A percentile compares a stretch with the other conserved stretches of the same genome.
Evolutionary conservation across 2,113 vertebrate genomes (phyloP).

Genomic region (Chiloscyllium plagiosum): DNA sequence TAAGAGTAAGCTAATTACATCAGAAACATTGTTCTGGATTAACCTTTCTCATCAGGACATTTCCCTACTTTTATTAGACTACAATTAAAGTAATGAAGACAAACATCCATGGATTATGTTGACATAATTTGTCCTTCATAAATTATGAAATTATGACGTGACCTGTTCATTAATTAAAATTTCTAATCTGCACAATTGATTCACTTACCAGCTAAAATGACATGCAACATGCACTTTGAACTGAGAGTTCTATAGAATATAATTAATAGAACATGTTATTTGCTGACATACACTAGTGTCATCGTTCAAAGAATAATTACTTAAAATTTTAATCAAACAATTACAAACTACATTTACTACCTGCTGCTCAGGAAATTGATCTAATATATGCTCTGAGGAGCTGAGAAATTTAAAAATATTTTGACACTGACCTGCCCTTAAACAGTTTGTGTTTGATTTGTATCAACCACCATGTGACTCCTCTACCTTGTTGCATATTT

Average conservation of each 20-base stretch:
- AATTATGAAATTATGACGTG: background rate
- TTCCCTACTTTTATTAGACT: background rate
- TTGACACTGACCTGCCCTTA: too few species aligned
- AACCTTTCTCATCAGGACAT: background rate
- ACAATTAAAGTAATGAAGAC: background rate
- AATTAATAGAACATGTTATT: background rate
- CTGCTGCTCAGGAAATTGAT: background rate
- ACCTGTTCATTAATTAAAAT: background rate
- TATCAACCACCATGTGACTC: background rate
- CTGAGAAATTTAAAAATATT: background rate
- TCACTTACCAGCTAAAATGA: background rate
- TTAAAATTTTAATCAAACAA: background rate
- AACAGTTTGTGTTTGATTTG: background rate
- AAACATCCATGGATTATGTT: background rate
- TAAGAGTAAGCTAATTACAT: background rate
- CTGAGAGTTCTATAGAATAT: background rate
- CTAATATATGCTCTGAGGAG: background rate
- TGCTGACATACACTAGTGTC: background rate
- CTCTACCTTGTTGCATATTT: background rate
- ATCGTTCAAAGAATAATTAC: background rate
- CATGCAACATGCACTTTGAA: background rate
- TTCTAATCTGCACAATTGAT: background rate
- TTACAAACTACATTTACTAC: background rate
- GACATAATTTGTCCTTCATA: background rate
- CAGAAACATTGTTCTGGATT: background rate